Evolutionary conservation across 2,797 vertebrate genomes (phyloP).

Genomic region (Otolemur crassicaudatus): DNA sequence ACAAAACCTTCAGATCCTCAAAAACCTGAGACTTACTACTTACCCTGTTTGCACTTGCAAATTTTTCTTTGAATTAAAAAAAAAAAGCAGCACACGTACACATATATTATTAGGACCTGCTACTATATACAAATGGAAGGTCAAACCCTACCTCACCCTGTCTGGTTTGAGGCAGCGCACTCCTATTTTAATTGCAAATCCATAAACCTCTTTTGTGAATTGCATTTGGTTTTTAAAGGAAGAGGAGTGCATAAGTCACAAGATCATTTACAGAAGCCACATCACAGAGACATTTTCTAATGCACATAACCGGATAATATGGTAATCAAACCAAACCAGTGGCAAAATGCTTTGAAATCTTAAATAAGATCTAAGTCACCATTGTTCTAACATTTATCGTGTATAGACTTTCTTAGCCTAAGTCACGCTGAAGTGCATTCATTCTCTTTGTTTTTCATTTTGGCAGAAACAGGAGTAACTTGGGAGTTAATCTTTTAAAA

Average conservation of each 20-base stretch:
- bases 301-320: slow-evolving; percentile 84
- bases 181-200: slow-evolving; percentile 82
- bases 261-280: slow-evolving; percentile 81
- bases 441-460: slow-evolving; percentile 85
- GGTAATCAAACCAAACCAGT: slow-evolving; percentile 80
- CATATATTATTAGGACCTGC: background rate
- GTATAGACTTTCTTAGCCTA: slow-evolving; percentile 79
- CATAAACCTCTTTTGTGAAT: slow-evolving; percentile 82
- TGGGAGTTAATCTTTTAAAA: slow-evolving; percentile 84
- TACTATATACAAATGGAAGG: slow-evolving; percentile 59
- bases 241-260: slow-evolving; percentile 73
- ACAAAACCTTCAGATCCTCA: background rate
- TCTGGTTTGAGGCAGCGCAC: slow-evolving; percentile 45
- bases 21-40: slow-evolving; percentile 41
- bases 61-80: slow-evolving; percentile 57
- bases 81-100: background rate
- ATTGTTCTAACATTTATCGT: slow-evolving; percentile 79
- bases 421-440: slow-evolving; percentile 72
- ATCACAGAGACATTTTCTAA: slow-evolving; percentile 83
- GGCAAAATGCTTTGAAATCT: slow-evolving; percentile 83
- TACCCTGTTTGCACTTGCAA: slow-evolving; percentile 69
- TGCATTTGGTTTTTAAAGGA: slow-evolving; percentile 87
- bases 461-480: slow-evolving; percentile 83
- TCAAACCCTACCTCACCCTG: slow-evolving; percentile 19
- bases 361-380: slow-evolving; percentile 82